Conservation (phyloP, 2,888 invertebrate genomes). For the Drosophila formosana region DNA sequence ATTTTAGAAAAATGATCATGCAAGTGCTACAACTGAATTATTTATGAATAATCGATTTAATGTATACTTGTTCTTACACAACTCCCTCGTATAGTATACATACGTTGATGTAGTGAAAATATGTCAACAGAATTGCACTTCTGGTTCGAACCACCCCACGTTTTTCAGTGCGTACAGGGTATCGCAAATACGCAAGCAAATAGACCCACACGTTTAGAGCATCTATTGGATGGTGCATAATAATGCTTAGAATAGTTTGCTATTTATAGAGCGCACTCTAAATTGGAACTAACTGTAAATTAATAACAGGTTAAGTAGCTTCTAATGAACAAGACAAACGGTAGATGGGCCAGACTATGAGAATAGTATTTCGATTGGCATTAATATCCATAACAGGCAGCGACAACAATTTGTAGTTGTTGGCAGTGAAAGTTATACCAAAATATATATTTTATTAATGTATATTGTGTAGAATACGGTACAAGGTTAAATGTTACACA, state of each 20-base stretch:
- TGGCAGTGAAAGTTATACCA: constrained; percentile 10
- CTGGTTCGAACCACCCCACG: not conserved
- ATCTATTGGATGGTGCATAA: constrained; percentile 1
- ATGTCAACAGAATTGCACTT: no score
- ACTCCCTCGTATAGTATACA: no score
- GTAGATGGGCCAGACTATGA: not conserved
- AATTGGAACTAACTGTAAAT: constrained; percentile 8
- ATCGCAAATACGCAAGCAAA: constrained; percentile 3
- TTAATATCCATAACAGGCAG: not conserved
- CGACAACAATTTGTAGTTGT: not conserved
- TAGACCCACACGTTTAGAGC: not conserved
- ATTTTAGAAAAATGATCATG: no score
- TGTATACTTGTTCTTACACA: no score
- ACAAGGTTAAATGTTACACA: constrained; percentile 3
- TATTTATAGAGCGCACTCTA: constrained; percentile 4
- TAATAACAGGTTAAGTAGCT: not conserved
- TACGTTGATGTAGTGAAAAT: no score
- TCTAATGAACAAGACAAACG: not conserved
- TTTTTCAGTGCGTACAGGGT: not conserved
- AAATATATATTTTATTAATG: constrained; percentile 1
- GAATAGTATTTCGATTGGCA: not conserved
- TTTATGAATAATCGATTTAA: no score
- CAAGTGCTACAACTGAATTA: no score
- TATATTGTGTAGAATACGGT: not conserved
- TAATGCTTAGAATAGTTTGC: not conserved